Conservation (phyloP, 2,113 vertebrate species). For the Guaruba guarouba region DNA sequence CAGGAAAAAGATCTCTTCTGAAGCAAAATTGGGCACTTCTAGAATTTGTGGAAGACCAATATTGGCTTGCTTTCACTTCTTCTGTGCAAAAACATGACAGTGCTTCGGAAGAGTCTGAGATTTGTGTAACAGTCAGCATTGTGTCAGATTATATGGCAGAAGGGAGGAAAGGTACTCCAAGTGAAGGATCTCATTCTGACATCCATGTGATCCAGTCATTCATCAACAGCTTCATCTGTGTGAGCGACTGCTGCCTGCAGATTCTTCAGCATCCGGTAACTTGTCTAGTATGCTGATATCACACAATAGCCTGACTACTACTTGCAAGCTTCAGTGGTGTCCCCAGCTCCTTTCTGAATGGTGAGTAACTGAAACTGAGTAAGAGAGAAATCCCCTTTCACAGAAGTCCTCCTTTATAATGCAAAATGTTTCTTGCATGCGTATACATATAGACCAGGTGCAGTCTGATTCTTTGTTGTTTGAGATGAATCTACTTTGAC, state of each 20-base stretch:
- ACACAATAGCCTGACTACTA: background rate
- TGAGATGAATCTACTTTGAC: background rate
- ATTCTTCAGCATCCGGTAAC: background rate
- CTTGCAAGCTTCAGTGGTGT: background rate
- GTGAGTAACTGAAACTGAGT: background rate
- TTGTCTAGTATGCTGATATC: background rate
- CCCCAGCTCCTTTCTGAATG: background rate
- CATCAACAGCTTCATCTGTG: background rate
- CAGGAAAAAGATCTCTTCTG: background rate
- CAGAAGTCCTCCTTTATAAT: background rate
- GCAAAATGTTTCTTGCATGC: background rate
- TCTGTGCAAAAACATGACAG: background rate
- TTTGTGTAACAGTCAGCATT: background rate
- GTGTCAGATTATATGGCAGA: background rate
- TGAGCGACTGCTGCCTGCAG: background rate
- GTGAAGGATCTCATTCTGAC: background rate
- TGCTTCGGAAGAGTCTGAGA: background rate
- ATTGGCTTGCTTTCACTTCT: background rate
- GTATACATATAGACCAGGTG: accelerated
- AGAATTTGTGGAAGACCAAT: background rate
- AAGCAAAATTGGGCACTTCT: background rate
- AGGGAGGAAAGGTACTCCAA: background rate
- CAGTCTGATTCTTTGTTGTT: background rate
- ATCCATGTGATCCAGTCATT: background rate
- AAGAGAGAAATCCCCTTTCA: background rate